Evolutionary conservation across 1,140 invertebrate genomes (phyloP), one percentile per base, ranked within the genome.

Genomic region (Stratiolaelaps scimitus): DNA sequence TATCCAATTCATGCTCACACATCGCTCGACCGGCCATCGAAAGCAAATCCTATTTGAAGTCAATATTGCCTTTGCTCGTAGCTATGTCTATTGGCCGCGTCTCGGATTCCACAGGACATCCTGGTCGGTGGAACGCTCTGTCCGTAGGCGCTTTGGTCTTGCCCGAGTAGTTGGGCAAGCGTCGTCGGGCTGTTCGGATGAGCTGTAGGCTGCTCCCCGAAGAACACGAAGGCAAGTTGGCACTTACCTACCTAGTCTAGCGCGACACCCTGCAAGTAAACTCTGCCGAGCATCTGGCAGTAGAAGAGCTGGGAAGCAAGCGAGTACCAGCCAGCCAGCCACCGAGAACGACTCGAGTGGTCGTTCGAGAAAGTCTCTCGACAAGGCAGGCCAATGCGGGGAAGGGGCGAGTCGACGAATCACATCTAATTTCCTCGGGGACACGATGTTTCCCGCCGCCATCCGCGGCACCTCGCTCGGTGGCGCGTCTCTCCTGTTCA

Each of bases 351-450:
- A 40, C 34, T 40, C 34, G 34, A 40, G 34, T 40, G 34, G 34
- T 40, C 34, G 34, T 6, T n/a, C 34, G 34, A 40, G 34, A 4
- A 40, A 40, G 34, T 10, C 34, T 10, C 34, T 40, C 10, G 34
- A 40, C 4, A 40, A 40, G 34, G 10, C 4, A 40, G 10, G 34
- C 34, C 34, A 40, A 40, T 40, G 34, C 34, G 34, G 34, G 34
- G 10, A 40, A 40, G 4, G 34, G 34, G 34, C 34, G 10, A 40
- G 34, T 40, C 53, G 34, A 29, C 53, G 53, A 60, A 60, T 60
- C 53, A 20, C 53, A 60, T 29, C 53, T 60, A 60, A 60, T 60
- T 60, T 60, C 53, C 53, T 60, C 53, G 5, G 53, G 53, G 53
- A 60, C 26, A 60, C 15, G 17, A 29, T 10, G 53, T 34, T 60